Conservation (phyloP, 2,113 vertebrate genomes). For the Polypterus senegalus region DNA sequence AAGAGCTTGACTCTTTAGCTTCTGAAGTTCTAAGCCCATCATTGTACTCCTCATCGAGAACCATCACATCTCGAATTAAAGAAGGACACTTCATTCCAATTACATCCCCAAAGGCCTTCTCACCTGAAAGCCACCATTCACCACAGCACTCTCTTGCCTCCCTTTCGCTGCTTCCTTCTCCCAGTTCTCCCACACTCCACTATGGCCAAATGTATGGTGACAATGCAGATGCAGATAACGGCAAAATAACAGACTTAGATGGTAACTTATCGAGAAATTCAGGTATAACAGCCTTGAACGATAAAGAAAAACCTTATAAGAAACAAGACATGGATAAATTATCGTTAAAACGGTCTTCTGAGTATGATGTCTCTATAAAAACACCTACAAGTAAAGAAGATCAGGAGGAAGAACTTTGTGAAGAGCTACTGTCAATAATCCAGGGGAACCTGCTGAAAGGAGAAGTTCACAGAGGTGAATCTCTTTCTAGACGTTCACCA, state of each 20-base stretch:
- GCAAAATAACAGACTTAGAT: constrained; percentile 21
- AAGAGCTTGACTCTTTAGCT: constrained; percentile 32
- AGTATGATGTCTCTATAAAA: not conserved
- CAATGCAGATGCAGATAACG: constrained; percentile 13
- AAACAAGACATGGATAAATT: not conserved
- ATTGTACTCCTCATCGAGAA: constrained; percentile 20
- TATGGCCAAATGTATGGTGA: constrained; percentile 9
- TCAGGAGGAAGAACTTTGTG: constrained; percentile 33
- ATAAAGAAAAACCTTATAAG: not conserved
- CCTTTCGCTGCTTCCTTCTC: constrained; percentile 22
- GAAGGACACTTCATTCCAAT: constrained; percentile 28
- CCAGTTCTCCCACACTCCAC: constrained; percentile 18
- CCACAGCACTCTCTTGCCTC: constrained; percentile 24
- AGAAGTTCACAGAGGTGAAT: constrained; percentile 19
- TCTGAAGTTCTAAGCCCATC: constrained; percentile 26
- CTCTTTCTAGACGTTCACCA: constrained; percentile 18
- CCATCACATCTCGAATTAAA: constrained; percentile 26
- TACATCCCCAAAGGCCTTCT: constrained; percentile 24
- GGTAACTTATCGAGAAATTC: constrained; percentile 10
- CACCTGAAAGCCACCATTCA: constrained; percentile 21
- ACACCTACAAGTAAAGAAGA: constrained; percentile 18
- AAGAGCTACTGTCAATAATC: constrained; percentile 33
- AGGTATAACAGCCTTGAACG: not conserved
- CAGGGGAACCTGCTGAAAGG: constrained; percentile 26
- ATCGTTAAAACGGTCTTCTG: not conserved